Evolutionary conservation across 1,140 invertebrate species (phyloP), one percentile per base, ranked within the genome.

Genomic region (Pogonognathellus flavescens): DNA sequence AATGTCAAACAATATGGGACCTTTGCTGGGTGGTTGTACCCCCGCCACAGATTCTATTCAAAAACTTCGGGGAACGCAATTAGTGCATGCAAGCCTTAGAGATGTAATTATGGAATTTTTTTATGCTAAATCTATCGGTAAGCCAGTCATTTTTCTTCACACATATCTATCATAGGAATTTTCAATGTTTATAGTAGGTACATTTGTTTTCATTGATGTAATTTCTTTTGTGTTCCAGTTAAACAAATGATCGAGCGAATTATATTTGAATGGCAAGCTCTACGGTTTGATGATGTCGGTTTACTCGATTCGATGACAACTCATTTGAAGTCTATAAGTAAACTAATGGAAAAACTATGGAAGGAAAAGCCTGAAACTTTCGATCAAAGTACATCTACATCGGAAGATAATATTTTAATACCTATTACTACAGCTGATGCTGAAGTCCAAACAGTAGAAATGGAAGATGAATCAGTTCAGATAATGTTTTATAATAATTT

Each of bases 401-500:
- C 22, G 0, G 62, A 66, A 25, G 62, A 66, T 66, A 25, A 25
- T 5, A 31, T 66, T 31, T 31, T 66, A 13, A n/a, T 31, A 11
- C 31, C 22, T 41, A 49, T 25, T 41, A 72, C 4, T 72, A 49
- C 31, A 49, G 41, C 31, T 18, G 16, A 76, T 50, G 70, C 16
- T 4, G 70, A 76, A 31, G 70, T 82, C 20, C 55, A 55, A 82
- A 82, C 80, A 57, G 7, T 14, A 16, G 80, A 59, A 7, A 16
- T 20, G 18, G 20, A 59, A 31, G 52, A 59, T 25, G 80, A 55
- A 57, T 18, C 52, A 57, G 52, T 59, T 10, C 20, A 59, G 13
- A 7, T 57, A 16, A 57, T 59, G 52, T 82, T 82, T 59, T 82
- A n/a, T 18, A 53, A 82, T 22, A 82, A 82, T 55, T 49, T 82